phyloP scores from a whole-genome alignment of 2,888 invertebrate species.

The Parnassius orleans region DNA sequence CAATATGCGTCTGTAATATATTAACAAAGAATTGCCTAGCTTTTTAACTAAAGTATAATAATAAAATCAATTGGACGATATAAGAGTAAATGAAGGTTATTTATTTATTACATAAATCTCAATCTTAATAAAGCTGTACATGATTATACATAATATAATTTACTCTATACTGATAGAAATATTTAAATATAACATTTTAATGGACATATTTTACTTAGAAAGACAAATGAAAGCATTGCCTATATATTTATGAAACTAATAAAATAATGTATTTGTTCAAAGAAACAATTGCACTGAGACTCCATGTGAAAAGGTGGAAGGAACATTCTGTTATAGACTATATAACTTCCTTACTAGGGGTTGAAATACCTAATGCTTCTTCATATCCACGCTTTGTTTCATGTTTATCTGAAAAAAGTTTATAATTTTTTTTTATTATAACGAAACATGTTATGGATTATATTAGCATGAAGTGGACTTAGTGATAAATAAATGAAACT shows the following conservation, averaged over 20 bases:
- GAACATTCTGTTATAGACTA: constrained; percentile 55
- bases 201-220: constrained; percentile 67
- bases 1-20: no score
- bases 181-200: constrained; percentile 59
- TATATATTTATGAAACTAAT: constrained; percentile 54
- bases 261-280: constrained; percentile 65
- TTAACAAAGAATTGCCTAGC: no score
- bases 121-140: constrained; percentile 73
- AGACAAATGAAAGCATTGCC: constrained; percentile 57
- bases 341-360: constrained; percentile 92
- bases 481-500: no score
- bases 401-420: constrained; percentile 63
- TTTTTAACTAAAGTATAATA: no score
- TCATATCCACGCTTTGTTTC: constrained; percentile 90
- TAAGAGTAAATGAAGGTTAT: constrained; percentile 29
- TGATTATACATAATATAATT: constrained; percentile 67
- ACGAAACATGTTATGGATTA: neutral
- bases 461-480: no score
- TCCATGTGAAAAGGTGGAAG: constrained; percentile 51
- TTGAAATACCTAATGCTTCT: constrained; percentile 94
- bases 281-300: constrained; percentile 73
- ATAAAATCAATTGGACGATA: constrained; percentile 25
- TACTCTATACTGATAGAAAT: constrained; percentile 62
- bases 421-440: neutral
- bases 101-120: constrained; percentile 43